These are phyloP conservation scores for Thera obeliscata DNA, from an alignment of 2,888 invertebrate genomes.

Conservation along the genomic window DNA sequence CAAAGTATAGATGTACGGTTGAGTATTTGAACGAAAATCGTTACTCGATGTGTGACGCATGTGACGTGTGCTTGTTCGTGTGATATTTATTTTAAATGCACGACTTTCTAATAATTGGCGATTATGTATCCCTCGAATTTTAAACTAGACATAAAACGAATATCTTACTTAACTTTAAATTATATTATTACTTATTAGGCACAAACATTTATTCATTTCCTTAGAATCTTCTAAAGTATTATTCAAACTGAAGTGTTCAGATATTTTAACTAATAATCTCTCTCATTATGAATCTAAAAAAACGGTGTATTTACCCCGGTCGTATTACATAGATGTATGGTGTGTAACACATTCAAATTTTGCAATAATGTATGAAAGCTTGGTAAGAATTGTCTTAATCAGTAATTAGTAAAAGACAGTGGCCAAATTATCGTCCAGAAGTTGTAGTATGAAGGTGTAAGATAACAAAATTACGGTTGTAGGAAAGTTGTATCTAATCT, in stretches of 20 bases:
- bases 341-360: constrained; percentile 49
- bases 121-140: constrained; percentile 28
- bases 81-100: constrained; percentile 55
- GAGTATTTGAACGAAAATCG: constrained; percentile 48
- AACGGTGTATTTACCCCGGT: constrained; percentile 32
- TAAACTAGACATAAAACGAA: constrained; percentile 25
- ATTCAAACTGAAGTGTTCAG: constrained; percentile 43
- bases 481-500: constrained; percentile 20
- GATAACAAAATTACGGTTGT: constrained; percentile 35
- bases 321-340: constrained; percentile 33
- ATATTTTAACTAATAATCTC: constrained; percentile 25
- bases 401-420: constrained; percentile 72
- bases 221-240: constrained; percentile 21
- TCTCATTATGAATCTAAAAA: constrained; percentile 15
- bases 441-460: constrained; percentile 39
- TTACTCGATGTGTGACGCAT: constrained; percentile 31
- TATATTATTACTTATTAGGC: constrained; percentile 18
- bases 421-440: constrained; percentile 82
- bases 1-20: constrained; percentile 63
- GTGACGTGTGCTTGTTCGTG: constrained; percentile 60
- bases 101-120: constrained; percentile 37
- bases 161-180: constrained; percentile 17
- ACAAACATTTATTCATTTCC: constrained; percentile 32
- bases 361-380: constrained; percentile 55
- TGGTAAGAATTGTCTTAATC: constrained; percentile 59